Evolutionary conservation across 2,797 vertebrate species (phyloP).

Genomic region (Triplophysa bombifrons): DNA sequence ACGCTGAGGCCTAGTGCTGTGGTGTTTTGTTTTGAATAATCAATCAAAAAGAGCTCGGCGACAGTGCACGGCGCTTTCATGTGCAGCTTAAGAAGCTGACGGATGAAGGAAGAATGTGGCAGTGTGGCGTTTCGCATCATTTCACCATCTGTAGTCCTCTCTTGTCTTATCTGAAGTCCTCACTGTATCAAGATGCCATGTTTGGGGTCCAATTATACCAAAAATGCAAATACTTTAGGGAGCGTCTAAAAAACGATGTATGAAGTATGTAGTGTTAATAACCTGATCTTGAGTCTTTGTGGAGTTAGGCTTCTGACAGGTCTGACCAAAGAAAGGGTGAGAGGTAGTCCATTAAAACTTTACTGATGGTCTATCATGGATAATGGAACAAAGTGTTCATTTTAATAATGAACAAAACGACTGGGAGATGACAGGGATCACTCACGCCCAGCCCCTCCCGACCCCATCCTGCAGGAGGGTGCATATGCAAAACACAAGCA

Average conservation of each 20-base stretch:
- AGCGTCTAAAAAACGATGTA: constrained; percentile 50
- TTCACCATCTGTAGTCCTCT: constrained; percentile 58
- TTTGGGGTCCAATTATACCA: constrained; percentile 74
- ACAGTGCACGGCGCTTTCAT: constrained; percentile 31
- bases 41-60: constrained; percentile 69
- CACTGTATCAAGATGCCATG: constrained; percentile 68
- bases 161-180: constrained; percentile 66
- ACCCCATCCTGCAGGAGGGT: constrained; percentile 53
- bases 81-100: constrained; percentile 18
- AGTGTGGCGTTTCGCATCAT: constrained; percentile 32
- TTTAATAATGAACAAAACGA: constrained; percentile 85
- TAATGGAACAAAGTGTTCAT: constrained; percentile 83
- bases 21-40: constrained; percentile 76
- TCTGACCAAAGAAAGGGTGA: constrained; percentile 61
- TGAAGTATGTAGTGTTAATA: constrained; percentile 74
- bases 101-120: constrained; percentile 31
- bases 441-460: constrained; percentile 31
- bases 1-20: constrained; percentile 64
- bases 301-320: constrained; percentile 68
- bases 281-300: constrained; percentile 66
- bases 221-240: constrained; percentile 65
- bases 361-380: constrained; percentile 76
- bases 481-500: constrained; percentile 77
- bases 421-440: constrained; percentile 70
- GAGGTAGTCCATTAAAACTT: constrained; percentile 72